These are phyloP conservation scores for Acrocephalus kingi DNA, from an alignment of 2,113 vertebrate genomes.

Conservation along the genomic window DNA sequence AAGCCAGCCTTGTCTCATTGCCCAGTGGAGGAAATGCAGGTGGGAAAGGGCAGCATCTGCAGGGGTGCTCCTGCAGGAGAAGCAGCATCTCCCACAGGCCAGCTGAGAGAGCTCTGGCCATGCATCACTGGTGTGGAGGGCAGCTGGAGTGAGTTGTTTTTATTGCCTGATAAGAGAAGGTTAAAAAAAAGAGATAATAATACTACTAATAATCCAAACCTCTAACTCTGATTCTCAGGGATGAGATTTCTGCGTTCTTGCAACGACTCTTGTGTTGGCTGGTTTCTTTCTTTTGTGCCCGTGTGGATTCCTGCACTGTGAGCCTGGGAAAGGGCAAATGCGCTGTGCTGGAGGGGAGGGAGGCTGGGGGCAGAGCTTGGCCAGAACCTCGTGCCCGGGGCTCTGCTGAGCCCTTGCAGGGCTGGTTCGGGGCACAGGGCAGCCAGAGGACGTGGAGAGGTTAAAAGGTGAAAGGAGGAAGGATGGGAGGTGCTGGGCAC, in stretches of 20 bases:
- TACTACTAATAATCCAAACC: constrained; percentile 13
- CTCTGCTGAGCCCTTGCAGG: background rate
- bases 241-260: constrained; percentile 53
- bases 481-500: background rate
- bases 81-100: background rate
- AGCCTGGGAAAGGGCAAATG: background rate
- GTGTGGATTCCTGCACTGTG: constrained; percentile 2
- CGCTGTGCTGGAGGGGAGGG: background rate
- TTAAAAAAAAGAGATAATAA: background rate
- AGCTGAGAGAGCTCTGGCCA: constrained; percentile 21
- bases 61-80: constrained; percentile 23
- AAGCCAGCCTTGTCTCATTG: background rate
- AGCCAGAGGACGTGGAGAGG: background rate
- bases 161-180: constrained; percentile 22
- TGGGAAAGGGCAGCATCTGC: constrained; percentile 38
- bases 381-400: rapidly evolving
- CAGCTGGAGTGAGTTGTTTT: constrained; percentile 51
- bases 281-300: background rate
- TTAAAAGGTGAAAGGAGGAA: background rate
- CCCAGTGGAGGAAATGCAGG: constrained; percentile 47
- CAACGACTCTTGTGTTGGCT: background rate
- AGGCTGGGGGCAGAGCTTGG: background rate
- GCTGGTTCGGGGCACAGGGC: background rate
- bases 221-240: constrained; percentile 75
- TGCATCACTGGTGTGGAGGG: background rate